Evolutionary conservation across 2,888 invertebrate genomes (phyloP).

Genomic region (Leptarthrus brevirostris): DNA sequence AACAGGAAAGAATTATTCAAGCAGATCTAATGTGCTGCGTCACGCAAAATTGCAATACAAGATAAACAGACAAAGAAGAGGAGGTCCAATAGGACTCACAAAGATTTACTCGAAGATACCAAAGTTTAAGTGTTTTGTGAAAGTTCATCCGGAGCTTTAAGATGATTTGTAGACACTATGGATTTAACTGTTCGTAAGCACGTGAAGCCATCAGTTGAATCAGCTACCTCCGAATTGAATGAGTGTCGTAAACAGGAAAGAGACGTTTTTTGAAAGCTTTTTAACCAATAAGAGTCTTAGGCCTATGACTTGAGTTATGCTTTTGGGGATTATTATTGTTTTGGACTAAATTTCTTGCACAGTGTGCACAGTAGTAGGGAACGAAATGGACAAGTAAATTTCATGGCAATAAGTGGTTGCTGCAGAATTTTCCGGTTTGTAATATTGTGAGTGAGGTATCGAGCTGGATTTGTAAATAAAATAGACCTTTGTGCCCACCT

Average conservation of each 20-base stretch:
- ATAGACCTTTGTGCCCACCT: no score
- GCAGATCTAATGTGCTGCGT: slow-evolving; percentile 35
- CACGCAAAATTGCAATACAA: slow-evolving; percentile 40
- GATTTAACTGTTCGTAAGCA: slow-evolving; percentile 20
- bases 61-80: slow-evolving; percentile 32
- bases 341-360: no score
- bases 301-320: no score
- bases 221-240: not conserved
- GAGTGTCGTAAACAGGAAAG: not conserved
- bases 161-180: slow-evolving; percentile 31
- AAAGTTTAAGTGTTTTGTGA: slow-evolving; percentile 25
- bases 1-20: slow-evolving; percentile 36
- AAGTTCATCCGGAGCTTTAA: slow-evolving; percentile 26
- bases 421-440: no score
- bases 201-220: slow-evolving; percentile 10
- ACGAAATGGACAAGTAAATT: no score
- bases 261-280: no score
- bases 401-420: no score
- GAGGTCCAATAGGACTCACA: not conserved
- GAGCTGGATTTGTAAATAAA: no score
- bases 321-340: no score
- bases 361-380: no score
- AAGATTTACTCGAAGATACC: slow-evolving; percentile 19
- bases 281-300: no score
- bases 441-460: no score